Conservation (phyloP, 2,113 vertebrate genomes). For the Microcebus lehilahytsara region DNA sequence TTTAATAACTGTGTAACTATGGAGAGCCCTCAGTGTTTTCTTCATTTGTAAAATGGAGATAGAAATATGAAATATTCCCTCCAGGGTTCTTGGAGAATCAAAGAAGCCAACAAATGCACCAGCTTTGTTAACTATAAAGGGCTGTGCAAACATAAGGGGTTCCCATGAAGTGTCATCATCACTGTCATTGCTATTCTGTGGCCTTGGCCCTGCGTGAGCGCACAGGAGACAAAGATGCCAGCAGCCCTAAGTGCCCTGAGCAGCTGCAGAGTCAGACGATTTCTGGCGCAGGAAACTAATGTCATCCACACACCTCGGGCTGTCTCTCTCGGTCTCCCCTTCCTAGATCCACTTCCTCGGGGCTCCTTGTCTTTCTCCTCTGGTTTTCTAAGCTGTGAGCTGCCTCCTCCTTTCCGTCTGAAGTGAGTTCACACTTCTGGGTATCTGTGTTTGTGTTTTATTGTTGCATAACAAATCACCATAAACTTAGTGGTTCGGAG, state of each 20-base stretch:
- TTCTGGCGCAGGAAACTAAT: neutral
- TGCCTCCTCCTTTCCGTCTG: neutral
- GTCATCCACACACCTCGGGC: neutral
- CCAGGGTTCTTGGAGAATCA: neutral
- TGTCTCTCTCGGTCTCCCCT: neutral
- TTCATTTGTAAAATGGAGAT: slow-evolving; percentile 25
- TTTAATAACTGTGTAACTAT: neutral
- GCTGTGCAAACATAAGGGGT: neutral
- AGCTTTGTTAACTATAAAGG: neutral
- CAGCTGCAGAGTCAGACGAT: neutral
- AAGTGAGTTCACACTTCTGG: neutral
- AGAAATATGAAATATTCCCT: slow-evolving; percentile 11
- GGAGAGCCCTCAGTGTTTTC: neutral
- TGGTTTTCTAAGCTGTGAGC: neutral
- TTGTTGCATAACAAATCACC: neutral
- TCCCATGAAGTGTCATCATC: neutral
- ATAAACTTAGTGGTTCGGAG: neutral
- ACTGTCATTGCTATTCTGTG: neutral
- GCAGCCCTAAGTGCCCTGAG: neutral
- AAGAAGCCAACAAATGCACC: neutral
- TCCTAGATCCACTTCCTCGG: neutral
- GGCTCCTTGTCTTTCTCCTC: neutral
- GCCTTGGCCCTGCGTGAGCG: neutral
- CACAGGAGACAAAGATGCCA: neutral
- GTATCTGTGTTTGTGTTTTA: neutral